Conservation (phyloP, 2,113 vertebrate species). For the Poeciliopsis turrubarensis region DNA sequence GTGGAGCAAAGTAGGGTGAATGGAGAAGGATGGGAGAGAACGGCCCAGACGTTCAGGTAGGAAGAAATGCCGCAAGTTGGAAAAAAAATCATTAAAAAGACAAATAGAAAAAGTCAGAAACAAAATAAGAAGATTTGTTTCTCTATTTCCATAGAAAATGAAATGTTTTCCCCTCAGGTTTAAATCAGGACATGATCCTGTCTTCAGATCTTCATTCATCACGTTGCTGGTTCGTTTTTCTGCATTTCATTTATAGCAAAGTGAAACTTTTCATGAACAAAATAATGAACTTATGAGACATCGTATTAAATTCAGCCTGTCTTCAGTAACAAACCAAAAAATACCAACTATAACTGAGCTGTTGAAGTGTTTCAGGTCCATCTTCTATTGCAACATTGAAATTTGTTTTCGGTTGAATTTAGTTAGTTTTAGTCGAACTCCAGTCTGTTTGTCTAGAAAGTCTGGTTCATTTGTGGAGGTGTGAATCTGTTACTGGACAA, state of each 20-base stretch:
- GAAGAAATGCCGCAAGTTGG: background rate
- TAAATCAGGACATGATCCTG: background rate
- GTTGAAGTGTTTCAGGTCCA: no score
- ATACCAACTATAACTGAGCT: no score
- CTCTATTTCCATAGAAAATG: background rate
- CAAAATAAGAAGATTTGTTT: background rate
- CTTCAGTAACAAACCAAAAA: no score
- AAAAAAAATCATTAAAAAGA: constrained; percentile 21
- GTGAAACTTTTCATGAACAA: no score
- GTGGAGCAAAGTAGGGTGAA: background rate
- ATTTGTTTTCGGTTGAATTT: no score
- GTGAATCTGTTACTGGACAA: no score
- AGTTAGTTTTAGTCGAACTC: no score
- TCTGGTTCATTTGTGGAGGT: no score
- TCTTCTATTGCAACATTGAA: no score
- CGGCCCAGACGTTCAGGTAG: background rate
- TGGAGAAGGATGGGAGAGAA: constrained; percentile 16
- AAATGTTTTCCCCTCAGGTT: background rate
- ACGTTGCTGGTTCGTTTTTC: background rate
- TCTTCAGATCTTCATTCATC: background rate
- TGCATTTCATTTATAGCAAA: background rate
- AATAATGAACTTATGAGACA: no score
- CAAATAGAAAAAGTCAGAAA: background rate
- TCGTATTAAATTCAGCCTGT: no score
- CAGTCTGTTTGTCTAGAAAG: no score